Evolutionary conservation across 2,113 vertebrate genomes (phyloP), one percentile per base, ranked within the genome.

Genomic region (Hypanus sabinus): DNA sequence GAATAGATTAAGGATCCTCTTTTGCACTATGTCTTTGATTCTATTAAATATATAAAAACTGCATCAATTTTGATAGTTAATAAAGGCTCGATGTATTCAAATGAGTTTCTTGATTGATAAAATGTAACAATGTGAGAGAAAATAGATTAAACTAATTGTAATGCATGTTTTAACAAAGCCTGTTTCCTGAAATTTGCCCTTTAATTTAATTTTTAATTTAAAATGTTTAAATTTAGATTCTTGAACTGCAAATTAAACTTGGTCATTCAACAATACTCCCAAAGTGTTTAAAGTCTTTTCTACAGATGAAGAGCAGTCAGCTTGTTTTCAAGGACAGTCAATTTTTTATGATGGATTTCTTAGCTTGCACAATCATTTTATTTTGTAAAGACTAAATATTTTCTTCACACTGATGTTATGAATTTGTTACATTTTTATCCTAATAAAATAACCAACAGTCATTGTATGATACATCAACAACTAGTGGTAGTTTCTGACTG

Each of bases 151-250:
- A 65, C 62, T 33, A 90, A 90, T 65, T 8, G n/a, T 65, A 65
- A 65, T 90, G 85, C 6, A 65, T 88, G 30, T n/a, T 65, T 88
- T 88, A 88, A 65, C 85, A 90, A 90, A 90, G 85, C 30, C n/a
- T n/a, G 5, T 90, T 65, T 90, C 60, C 60, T 65, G 30, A 90
- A 68, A 65, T 65, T 65, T 90, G 60, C n/a, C 81, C 85, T 65
- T 16, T 65, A 90, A 90, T 90, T 65, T 33, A 33, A 90, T 62
- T 88, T 88, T 88, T 88, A 88, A 88, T 88, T 14, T 88, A 88
- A 88, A 88, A 87, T 62, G 14, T 57, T 87, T 57, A 60, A 65
- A 90, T 90, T 18, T 90, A 65, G 85, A 65, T 65, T 27, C 27
- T 33, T 90, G 60, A 87, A n/a, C 24, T 90, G 60, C 14, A 0